These are phyloP conservation scores for Mesaphorura yosii DNA, from an alignment of 1,140 invertebrate genomes.

Conservation along the genomic window DNA sequence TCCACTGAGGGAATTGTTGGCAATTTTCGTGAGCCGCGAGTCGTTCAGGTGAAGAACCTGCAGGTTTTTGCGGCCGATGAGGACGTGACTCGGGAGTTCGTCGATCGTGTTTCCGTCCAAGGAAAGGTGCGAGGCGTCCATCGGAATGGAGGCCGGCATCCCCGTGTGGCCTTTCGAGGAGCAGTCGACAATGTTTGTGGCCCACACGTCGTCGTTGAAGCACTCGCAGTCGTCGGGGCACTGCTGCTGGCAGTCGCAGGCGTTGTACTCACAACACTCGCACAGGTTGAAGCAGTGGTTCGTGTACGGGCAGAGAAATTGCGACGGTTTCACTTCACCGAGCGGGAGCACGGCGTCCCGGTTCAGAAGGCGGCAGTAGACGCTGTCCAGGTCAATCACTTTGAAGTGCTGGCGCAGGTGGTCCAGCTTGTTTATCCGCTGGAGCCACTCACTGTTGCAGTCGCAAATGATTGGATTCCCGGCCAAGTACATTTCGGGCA, in stretches of 20 bases:
- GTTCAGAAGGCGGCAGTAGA: constrained; percentile 76
- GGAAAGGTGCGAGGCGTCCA: constrained; percentile 86
- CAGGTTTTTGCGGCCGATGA: constrained; percentile 78
- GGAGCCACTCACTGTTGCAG: constrained; percentile 78
- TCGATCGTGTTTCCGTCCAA: constrained; percentile 78
- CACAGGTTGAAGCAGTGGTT: constrained; percentile 85
- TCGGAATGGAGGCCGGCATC: constrained; percentile 73
- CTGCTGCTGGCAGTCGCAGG: constrained; percentile 89
- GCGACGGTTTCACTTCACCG: constrained; percentile 67
- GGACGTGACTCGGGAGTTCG: constrained; percentile 68
- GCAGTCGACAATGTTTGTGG: constrained; percentile 83
- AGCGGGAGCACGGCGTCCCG: constrained; percentile 66
- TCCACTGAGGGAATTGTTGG: constrained; percentile 82
- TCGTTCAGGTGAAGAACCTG: constrained; percentile 76
- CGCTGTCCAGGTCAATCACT: constrained; percentile 79
- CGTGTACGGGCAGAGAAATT: constrained; percentile 84
- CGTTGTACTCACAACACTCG: constrained; percentile 88
- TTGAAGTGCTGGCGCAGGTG: constrained; percentile 67
- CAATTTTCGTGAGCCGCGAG: constrained; percentile 67
- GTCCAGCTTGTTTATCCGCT: constrained; percentile 54
- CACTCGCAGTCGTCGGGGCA: constrained; percentile 83
- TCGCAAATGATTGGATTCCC: constrained; percentile 78
- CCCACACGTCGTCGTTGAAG: constrained; percentile 85
- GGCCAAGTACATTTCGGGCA: constrained; percentile 76
- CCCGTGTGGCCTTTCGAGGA: constrained; percentile 56